These are phyloP conservation scores for Sebastes iracundus DNA, from an alignment of 2,797 vertebrate species.

Conservation along the genomic window DNA sequence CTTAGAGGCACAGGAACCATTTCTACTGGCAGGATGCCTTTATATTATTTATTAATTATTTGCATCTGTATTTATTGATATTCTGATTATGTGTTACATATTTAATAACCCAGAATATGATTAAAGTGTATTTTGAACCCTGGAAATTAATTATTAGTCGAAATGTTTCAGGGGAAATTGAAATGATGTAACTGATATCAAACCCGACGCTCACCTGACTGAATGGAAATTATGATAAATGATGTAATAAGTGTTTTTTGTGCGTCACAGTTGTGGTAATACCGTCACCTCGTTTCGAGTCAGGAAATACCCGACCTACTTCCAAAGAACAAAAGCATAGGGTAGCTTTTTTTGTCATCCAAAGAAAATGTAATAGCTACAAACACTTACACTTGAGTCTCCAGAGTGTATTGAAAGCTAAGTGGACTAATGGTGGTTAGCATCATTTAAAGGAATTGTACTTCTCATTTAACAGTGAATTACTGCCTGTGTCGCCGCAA, in stretches of 20 bases:
- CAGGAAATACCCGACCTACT: neutral
- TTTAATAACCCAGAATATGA: neutral
- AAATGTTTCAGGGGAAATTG: neutral
- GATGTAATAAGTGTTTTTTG: neutral
- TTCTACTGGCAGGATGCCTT: neutral
- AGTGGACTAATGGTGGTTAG: neutral
- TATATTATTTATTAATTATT: neutral
- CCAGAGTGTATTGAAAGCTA: neutral
- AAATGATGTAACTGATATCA: neutral
- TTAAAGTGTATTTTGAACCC: neutral
- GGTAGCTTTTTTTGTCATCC: neutral
- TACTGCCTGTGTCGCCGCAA: neutral
- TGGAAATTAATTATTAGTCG: neutral
- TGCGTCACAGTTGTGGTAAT: neutral
- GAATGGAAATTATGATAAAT: neutral
- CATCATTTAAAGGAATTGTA: neutral
- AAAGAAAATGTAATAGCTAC: neutral
- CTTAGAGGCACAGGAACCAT: neutral
- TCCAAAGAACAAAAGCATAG: neutral
- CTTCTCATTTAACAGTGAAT: neutral
- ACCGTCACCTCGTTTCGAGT: neutral
- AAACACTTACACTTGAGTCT: neutral
- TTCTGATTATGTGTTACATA: neutral
- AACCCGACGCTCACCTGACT: neutral
- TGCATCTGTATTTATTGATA: neutral